Evolutionary conservation across 2,888 invertebrate genomes (phyloP).

Genomic region (Prenolepis imparis): DNA sequence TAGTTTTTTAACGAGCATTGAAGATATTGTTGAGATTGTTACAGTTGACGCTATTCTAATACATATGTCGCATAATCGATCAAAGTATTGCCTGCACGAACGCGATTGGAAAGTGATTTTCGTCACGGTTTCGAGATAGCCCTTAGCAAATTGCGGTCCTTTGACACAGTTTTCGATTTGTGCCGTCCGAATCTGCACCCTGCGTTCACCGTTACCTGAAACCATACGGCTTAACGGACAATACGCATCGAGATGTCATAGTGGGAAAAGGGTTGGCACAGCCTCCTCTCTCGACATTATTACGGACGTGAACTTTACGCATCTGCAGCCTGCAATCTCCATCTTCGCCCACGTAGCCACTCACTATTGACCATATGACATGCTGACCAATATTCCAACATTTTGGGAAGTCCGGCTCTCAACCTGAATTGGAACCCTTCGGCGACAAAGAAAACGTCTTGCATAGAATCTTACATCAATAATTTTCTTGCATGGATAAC

Average conservation of each 20-base stretch:
- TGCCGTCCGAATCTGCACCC: conserved; percentile 27
- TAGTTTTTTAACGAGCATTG: background rate
- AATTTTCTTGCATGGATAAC: conserved; percentile 23
- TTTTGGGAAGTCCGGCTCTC: conserved; percentile 73
- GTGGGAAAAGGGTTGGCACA: conserved; percentile 75
- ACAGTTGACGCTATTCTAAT: background rate
- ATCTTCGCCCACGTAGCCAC: conserved; percentile 81
- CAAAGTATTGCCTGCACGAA: background rate
- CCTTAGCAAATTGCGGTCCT: conserved; percentile 76
- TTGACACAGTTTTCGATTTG: conserved; percentile 81
- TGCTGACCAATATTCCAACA: conserved; percentile 85
- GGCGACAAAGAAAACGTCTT: background rate
- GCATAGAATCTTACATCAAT: conserved; percentile 54
- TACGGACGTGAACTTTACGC: conserved; percentile 83
- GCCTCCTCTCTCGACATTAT: conserved; percentile 81
- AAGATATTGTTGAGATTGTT: background rate
- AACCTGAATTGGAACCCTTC: conserved; percentile 52
- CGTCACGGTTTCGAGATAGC: conserved; percentile 48
- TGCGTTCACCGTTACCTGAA: conserved; percentile 80
- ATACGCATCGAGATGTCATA: conserved; percentile 79
- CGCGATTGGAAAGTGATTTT: conserved; percentile 22
- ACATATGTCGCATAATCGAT: conserved; percentile 21
- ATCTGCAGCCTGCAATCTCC: conserved; percentile 82
- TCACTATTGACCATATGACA: conserved; percentile 86
- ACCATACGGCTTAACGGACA: conserved; percentile 78